Base-by-base conservation (phyloP, 2,888 invertebrate genomes). In the Scelioninae gen. 2 region DNA sequence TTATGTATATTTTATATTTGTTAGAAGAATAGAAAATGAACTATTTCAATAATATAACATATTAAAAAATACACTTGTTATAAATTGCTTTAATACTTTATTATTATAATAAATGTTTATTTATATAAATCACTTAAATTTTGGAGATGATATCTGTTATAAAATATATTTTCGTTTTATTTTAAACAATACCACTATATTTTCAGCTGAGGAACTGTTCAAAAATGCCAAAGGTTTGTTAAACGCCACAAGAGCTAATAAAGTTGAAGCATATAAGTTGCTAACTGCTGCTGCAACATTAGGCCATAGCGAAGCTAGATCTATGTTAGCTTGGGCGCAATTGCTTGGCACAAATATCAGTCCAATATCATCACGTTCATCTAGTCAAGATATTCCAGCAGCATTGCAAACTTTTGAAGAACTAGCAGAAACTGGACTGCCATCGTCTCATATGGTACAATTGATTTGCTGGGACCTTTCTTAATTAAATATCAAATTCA, bases 371-470 rank as follows among this genome's bases (percentile, higher is more conserved):
- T 77, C 79, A 0, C 76, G 78, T 19, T 72, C 78, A 18, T 81
- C 80, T 57, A 89, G 91, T 37, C 91, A 95, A 79, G 92, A 97
- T 84, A 88, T 96, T 68, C 88, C 91, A 6, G 90, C 90, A 61
- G 96, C 97, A 0, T 90, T 90, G 79, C 87, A 89, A 41, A 92
- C 93, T 76, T 97, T 98, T 82, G 90, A 92, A 70, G 90, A 90
- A 78, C 87, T 97, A 33, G 92, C 92, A 0, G 90, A 90, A 6
- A 87, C 89, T 31, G 98, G 98, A 0, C 89, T 94, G 58, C 92
- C 96, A 0, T 94, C 94, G 80, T 97, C 96, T 9, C 97, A 98
- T 87, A 93, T 96, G 90, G 96, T 93, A n/a, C n/a, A n/a, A n/a
- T n/a, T n/a, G n/a, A n/a, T n/a, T n/a, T n/a, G n/a, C n/a, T n/a